Evolutionary conservation across 2,797 vertebrate species (phyloP).

Genomic region (Sebastes itinus): DNA sequence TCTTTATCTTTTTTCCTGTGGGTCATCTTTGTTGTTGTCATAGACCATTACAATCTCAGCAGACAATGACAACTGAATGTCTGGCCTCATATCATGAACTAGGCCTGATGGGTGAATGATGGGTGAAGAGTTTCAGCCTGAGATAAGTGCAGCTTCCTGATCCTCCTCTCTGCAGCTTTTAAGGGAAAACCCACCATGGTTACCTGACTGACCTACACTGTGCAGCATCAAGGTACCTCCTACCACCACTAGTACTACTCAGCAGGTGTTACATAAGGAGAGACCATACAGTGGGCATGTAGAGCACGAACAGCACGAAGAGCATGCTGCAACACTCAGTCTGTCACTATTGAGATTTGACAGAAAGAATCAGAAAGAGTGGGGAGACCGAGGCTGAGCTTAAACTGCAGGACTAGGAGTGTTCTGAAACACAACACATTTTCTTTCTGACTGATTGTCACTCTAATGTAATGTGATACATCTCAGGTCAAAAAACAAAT

Average conservation of each 20-base stretch:
- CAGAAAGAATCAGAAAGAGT: not conserved
- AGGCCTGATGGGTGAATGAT: not conserved
- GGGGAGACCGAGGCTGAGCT: not conserved
- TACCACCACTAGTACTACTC: not conserved
- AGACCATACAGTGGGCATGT: not conserved
- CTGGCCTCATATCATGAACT: not conserved
- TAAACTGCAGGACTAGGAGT: not conserved
- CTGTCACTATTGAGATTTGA: not conserved
- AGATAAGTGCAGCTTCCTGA: not conserved
- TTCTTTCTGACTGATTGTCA: not conserved
- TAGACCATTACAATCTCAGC: not conserved
- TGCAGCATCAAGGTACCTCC: not conserved
- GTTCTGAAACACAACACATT: not conserved
- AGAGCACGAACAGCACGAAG: not conserved
- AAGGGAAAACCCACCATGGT: not conserved
- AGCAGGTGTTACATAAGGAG: conserved; percentile 33
- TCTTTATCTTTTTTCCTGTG: not conserved
- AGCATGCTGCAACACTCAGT: not conserved
- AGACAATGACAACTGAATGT: not conserved
- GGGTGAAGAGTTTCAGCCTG: not conserved
- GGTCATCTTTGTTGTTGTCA: not conserved
- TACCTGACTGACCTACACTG: not conserved
- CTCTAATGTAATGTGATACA: not conserved
- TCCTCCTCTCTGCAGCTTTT: not conserved
- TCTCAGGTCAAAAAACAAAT: not conserved